Evolutionary conservation across 2,797 vertebrate genomes (phyloP).

Genomic region (Lacerta viridis): DNA sequence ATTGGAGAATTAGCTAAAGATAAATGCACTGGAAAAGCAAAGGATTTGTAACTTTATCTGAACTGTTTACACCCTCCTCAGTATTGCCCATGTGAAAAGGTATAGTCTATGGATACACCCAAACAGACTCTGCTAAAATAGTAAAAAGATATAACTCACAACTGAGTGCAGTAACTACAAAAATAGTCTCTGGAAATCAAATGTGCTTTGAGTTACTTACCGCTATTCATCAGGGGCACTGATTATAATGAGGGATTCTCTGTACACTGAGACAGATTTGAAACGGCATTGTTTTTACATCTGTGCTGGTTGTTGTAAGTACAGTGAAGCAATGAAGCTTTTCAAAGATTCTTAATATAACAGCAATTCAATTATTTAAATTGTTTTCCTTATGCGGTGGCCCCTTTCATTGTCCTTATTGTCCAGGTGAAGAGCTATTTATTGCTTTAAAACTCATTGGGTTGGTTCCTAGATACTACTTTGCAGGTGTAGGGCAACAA

Average conservation of each 20-base stretch:
- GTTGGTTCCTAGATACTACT: background rate
- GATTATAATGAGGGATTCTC: background rate
- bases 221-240: too few relatives aligned
- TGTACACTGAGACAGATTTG: background rate
- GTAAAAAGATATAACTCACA: too few relatives aligned
- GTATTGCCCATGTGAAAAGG: background rate
- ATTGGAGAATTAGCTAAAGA: conserved; percentile 10
- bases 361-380: background rate
- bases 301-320: background rate
- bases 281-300: background rate
- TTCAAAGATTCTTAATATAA: background rate
- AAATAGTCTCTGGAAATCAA: background rate
- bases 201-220: background rate
- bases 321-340: background rate
- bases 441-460: background rate
- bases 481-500: too few relatives aligned
- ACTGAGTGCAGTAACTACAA: background rate
- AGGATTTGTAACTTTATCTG: background rate
- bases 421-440: background rate
- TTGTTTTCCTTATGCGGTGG: background rate
- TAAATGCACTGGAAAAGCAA: too few relatives aligned
- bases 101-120: background rate
- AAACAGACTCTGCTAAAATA: background rate
- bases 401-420: background rate
- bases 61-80: background rate